Evolutionary conservation across 2,888 invertebrate genomes (phyloP), one percentile per base, ranked within the genome.

Genomic region (Pristionchus maxplancki): DNA sequence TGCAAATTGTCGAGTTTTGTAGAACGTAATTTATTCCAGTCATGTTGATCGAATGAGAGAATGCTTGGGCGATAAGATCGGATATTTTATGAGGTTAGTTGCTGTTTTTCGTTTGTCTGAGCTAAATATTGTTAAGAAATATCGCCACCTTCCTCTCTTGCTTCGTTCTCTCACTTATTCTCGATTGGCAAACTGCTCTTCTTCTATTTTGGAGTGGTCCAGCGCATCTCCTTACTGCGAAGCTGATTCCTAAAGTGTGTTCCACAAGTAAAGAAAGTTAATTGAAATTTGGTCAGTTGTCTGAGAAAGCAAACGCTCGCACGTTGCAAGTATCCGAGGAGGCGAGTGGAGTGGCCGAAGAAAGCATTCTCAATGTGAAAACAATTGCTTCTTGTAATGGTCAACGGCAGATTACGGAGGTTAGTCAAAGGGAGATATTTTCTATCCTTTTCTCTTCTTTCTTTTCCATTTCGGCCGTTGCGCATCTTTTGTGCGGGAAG

Each of bases 291-390:
- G n/a, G n/a, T n/a, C 44, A 48, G 50, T 17, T 50, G 0, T 48
- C 81, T 9, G 48, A 48, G 13, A 50, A n/a, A 8, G 50, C 81
- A 28, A 81, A 20, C 15, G 37, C 31, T 31, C 31, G 15, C n/a
- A 48, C 50, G 2, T 15, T 48, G n/a, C 34, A 15, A 48, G 44
- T 37, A 6, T 34, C 53, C 1, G 83, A 83, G 15, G 83, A 83
- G 37, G 83, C 58, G 20, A 82, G 34, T n/a, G 82, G 82, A 6
- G 9, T 82, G 20, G 24, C 82, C 6, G 82, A 82, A 82, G 83
- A 83, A 15, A 34, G 58, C n/a, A 83, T 83, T n/a, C 53, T 58
- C 9, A 83, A 83, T 58, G 83, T 83, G 83, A 83, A 83, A 58
- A 83, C 83, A 5, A n/a, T 83, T 4, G 58, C 34, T 1, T 53